phyloP scores from a whole-genome alignment of 2,113 vertebrate species.

The Oriolus oriolus region DNA sequence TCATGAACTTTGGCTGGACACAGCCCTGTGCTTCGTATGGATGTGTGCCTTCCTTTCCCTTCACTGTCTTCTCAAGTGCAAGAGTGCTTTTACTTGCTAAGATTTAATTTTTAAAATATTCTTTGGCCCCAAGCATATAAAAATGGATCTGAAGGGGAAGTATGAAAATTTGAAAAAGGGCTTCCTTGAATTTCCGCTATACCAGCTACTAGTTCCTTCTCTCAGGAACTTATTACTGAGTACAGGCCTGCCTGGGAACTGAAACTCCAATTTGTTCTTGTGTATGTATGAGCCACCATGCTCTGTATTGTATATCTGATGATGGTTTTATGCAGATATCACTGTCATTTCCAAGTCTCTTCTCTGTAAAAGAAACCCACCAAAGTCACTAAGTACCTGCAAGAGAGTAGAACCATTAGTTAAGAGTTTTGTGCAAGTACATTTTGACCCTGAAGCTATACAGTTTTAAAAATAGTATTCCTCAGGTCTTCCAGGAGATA shows the following conservation, averaged over 20 bases:
- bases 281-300: background rate
- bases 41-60: background rate
- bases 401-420: background rate
- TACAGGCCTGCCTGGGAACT: background rate
- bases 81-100: background rate
- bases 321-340: background rate
- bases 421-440: background rate
- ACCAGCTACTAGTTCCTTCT: background rate
- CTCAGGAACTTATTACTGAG: background rate
- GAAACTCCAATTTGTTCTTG: background rate
- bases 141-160: background rate
- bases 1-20: background rate
- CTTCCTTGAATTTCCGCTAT: background rate
- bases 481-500: background rate
- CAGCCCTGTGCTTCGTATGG: background rate
- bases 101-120: background rate
- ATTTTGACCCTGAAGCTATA: background rate
- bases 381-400: background rate
- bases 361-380: background rate
- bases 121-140: background rate
- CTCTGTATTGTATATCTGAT: background rate
- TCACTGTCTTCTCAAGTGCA: background rate
- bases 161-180: background rate
- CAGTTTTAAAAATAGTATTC: background rate
- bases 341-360: background rate